Percentiles rank a stretch among this genome's conserved stretches.
Evolutionary conservation across 2,888 invertebrate species (phyloP).

Genomic region (Exephanes ischioxanthus): DNA sequence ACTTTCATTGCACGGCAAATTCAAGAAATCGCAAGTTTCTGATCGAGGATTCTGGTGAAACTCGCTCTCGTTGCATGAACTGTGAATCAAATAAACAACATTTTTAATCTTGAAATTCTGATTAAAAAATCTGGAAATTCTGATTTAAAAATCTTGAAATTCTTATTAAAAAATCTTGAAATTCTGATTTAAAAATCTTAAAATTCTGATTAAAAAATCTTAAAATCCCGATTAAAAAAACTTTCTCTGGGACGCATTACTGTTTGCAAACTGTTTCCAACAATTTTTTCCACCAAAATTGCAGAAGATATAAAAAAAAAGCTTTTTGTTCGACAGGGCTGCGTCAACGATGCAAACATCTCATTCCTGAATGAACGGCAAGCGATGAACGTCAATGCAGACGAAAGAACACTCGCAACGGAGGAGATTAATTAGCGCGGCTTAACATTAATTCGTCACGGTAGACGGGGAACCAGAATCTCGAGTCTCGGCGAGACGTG

Average conservation of each 20-base stretch:
- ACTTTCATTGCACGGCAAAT: conserved; percentile 23
- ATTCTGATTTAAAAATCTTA: too few species aligned
- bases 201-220: too few species aligned
- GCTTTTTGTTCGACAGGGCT: too few species aligned
- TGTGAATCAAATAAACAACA: background rate
- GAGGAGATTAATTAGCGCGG: conserved; percentile 59
- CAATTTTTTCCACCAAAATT: too few species aligned
- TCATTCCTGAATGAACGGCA: background rate
- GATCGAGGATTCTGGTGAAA: background rate
- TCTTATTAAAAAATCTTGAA: too few species aligned
- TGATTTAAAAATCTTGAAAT: too few species aligned
- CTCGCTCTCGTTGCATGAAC: background rate
- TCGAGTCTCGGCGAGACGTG: conserved; percentile 67
- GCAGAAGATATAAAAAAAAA: too few species aligned
- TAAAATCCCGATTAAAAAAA: too few species aligned
- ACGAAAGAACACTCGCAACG: conserved; percentile 17
- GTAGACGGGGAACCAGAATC: conserved; percentile 61
- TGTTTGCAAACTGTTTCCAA: too few species aligned
- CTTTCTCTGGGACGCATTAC: too few species aligned
- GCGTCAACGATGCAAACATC: background rate
- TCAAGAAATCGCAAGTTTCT: background rate
- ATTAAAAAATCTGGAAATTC: too few species aligned
- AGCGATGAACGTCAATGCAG: background rate
- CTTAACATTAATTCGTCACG: conserved; percentile 60
- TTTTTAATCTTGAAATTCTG: too few species aligned